Evolutionary conservation across 2,888 invertebrate genomes (phyloP).

Genomic region (Hypomecis atomaria): DNA sequence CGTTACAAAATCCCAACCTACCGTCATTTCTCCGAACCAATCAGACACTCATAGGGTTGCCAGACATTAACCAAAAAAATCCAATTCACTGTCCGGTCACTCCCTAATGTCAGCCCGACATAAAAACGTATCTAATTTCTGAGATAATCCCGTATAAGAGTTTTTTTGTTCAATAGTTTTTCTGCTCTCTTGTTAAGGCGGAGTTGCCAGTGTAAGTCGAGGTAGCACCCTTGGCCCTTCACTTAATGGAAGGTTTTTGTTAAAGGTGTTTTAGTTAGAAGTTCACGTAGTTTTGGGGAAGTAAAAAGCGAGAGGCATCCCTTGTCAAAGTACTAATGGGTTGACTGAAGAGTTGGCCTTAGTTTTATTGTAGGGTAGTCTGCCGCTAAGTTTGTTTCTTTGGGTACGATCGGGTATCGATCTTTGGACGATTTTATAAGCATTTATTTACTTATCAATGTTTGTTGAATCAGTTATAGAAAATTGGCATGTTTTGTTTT

Average conservation of each 20-base stretch:
- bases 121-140: slow-evolving; percentile 68
- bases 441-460: slow-evolving; percentile 1
- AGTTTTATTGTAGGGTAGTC: slow-evolving; percentile 33
- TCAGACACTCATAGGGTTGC: slow-evolving; percentile 34
- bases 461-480: not conserved
- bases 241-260: slow-evolving; percentile 41
- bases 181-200: slow-evolving; percentile 55
- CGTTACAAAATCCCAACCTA: slow-evolving; percentile 21
- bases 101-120: slow-evolving; percentile 58
- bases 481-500: too few relatives aligned
- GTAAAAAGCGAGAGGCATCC: slow-evolving; percentile 28
- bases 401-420: not conserved
- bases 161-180: slow-evolving; percentile 54
- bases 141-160: slow-evolving; percentile 56
- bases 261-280: slow-evolving; percentile 42
- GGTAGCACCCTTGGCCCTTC: slow-evolving; percentile 30
- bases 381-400: slow-evolving; percentile 23
- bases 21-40: slow-evolving; percentile 26
- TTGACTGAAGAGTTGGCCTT: slow-evolving; percentile 34
- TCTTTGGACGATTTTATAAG: not conserved
- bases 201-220: slow-evolving; percentile 35
- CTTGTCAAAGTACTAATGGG: slow-evolving; percentile 34
- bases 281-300: slow-evolving; percentile 34
- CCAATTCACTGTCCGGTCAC: slow-evolving; percentile 53
- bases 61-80: slow-evolving; percentile 51